These are phyloP conservation scores for Pachypeltis micranthus DNA, from an alignment of 1,140 invertebrate genomes.

Conservation along the genomic window DNA sequence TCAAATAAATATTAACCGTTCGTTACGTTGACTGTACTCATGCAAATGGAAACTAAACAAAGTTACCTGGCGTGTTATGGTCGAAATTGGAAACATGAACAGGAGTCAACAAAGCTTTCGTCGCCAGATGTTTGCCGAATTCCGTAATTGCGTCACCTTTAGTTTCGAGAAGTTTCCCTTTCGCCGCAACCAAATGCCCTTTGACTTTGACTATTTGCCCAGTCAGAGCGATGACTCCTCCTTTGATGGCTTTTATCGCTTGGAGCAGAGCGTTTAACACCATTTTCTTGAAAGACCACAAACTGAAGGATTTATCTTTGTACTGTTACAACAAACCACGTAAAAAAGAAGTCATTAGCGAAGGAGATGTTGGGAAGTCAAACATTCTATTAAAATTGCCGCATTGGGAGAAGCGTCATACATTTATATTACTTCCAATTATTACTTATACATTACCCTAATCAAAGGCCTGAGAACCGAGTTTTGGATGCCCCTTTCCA, in stretches of 20 bases:
- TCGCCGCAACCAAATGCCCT: slow-evolving; percentile 56
- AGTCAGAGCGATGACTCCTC: slow-evolving; percentile 67
- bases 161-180: slow-evolving; percentile 55
- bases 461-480: too few species aligned
- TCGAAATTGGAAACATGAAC: slow-evolving; percentile 19
- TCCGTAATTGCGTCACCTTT: slow-evolving; percentile 62
- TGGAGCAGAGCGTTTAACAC: slow-evolving; percentile 65
- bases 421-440: too few species aligned
- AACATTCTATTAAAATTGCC: too few species aligned
- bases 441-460: too few species aligned
- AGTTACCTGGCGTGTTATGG: slow-evolving; percentile 12
- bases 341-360: slow-evolving; percentile 3
- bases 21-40: too few species aligned
- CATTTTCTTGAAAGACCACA: slow-evolving; percentile 66
- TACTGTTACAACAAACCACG: slow-evolving; percentile 34
- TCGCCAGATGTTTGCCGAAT: slow-evolving; percentile 61
- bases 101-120: slow-evolving; percentile 50
- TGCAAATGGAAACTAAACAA: neutral
- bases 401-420: too few species aligned
- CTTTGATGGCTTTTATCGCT: slow-evolving; percentile 72
- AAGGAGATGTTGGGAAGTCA: too few species aligned
- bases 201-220: slow-evolving; percentile 73
- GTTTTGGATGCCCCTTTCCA: too few species aligned
- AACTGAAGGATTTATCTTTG: slow-evolving; percentile 47
- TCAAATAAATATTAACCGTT: too few species aligned